phyloP scores from a whole-genome alignment of 1,140 invertebrate genomes.

The Ceratoteleas bidentatus region DNA sequence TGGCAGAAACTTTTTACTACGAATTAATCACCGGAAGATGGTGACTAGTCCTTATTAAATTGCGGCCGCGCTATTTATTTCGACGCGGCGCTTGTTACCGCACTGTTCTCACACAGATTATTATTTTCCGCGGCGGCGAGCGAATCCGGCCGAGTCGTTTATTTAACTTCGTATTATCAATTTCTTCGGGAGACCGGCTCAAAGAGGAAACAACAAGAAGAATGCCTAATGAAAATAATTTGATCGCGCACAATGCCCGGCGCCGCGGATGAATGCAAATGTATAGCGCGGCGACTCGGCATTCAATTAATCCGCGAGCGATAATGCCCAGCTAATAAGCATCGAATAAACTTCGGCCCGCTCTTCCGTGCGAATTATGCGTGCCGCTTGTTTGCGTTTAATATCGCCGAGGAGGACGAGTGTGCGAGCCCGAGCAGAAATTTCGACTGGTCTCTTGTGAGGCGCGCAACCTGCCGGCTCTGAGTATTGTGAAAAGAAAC shows the following conservation, averaged over 20 bases:
- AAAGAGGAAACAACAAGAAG: conserved; percentile 41
- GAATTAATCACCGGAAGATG: conserved; percentile 80
- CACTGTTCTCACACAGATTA: conserved; percentile 64
- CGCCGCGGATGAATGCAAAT: conserved; percentile 54
- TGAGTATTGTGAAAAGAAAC: too few species aligned
- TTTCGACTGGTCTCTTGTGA: too few species aligned
- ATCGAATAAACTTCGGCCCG: conserved; percentile 27
- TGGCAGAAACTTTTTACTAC: conserved; percentile 77
- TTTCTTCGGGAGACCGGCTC: conserved; percentile 49
- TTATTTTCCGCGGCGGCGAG: conserved; percentile 61
- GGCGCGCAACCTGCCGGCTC: too few species aligned
- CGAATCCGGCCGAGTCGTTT: conserved; percentile 49
- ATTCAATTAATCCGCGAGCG: conserved; percentile 46
- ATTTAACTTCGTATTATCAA: conserved; percentile 61
- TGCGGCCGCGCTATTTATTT: conserved; percentile 78
- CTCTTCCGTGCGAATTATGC: conserved; percentile 11
- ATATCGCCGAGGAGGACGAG: not conserved
- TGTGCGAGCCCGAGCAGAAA: too few species aligned
- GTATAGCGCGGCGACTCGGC: conserved; percentile 29
- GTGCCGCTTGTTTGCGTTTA: conserved; percentile 24
- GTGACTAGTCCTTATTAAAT: conserved; percentile 80
- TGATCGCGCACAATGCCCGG: conserved; percentile 36
- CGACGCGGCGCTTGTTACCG: conserved; percentile 70
- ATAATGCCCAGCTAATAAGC: conserved; percentile 35
- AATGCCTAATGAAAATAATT: conserved; percentile 60